Percentiles rank a stretch among this genome's conserved stretches.
These are phyloP conservation scores for Lasioglossum zephyrum DNA, from an alignment of 2,888 invertebrate genomes.

Conservation along the genomic window DNA sequence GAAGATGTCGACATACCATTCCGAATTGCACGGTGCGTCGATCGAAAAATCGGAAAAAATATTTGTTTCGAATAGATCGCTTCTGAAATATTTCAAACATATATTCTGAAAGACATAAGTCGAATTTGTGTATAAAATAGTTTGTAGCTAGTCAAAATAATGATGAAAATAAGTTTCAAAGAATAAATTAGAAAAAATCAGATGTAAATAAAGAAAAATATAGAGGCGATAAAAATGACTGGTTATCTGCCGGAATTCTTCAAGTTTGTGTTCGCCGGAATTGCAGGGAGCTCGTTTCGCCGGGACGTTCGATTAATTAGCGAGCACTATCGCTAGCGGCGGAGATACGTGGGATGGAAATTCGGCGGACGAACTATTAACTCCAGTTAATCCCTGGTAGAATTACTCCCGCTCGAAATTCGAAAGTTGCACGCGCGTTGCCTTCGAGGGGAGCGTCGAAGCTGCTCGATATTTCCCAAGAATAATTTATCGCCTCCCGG, in stretches of 20 bases:
- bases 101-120: too few relatives aligned
- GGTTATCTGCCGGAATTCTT: neutral
- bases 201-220: neutral
- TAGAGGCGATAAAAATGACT: neutral
- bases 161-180: too few relatives aligned
- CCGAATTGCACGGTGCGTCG: neutral
- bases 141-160: too few relatives aligned
- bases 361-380: conserved; percentile 47
- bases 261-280: neutral
- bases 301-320: conserved; percentile 33
- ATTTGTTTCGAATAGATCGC: too few relatives aligned
- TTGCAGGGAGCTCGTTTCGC: neutral
- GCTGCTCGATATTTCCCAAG: conserved; percentile 64
- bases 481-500: conserved; percentile 68
- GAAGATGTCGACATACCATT: neutral
- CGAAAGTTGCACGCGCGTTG: conserved; percentile 45
- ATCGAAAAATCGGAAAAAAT: too few relatives aligned
- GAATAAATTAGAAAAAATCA: too few relatives aligned
- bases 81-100: too few relatives aligned
- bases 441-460: conserved; percentile 37
- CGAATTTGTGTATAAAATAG: too few relatives aligned
- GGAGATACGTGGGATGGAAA: conserved; percentile 23
- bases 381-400: conserved; percentile 52
- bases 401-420: conserved; percentile 51
- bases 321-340: neutral